Conservation (phyloP, 2,888 invertebrate species). For the Philereme transversata region DNA sequence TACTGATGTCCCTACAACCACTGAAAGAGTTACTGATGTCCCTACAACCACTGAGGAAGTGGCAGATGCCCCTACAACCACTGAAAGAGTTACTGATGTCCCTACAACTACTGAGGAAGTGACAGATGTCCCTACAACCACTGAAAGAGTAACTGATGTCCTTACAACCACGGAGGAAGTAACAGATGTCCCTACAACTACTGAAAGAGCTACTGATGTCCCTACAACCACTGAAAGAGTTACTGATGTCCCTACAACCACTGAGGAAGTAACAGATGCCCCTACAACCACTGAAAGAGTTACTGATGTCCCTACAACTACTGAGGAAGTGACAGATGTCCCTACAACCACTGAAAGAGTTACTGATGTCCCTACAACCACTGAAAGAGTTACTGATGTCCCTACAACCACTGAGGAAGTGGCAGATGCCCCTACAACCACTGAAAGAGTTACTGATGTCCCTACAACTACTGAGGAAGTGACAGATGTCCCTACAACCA, state of each 20-base stretch:
- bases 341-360: slow-evolving; percentile 5
- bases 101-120: slow-evolving; percentile 13
- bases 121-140: slow-evolving; percentile 11
- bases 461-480: slow-evolving; percentile 10
- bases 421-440: neutral
- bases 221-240: slow-evolving; percentile 5
- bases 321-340: slow-evolving; percentile 9
- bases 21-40: slow-evolving; percentile 1
- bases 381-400: slow-evolving; percentile 2
- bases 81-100: neutral
- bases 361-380: slow-evolving; percentile 7
- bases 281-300: neutral
- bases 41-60: neutral
- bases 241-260: no score
- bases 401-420: slow-evolving; percentile 1
- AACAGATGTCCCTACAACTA: neutral
- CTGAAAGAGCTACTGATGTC: slow-evolving; percentile 6
- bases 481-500: neutral
- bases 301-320: slow-evolving; percentile 4
- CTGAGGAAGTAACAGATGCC: neutral
- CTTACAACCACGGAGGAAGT: neutral
- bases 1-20: slow-evolving; percentile 4
- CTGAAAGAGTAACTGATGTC: slow-evolving; percentile 2
- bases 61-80: slow-evolving; percentile 2
- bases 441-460: neutral